phyloP scores from a whole-genome alignment of 2,113 vertebrate genomes.

The Pluvialis apricaria region DNA sequence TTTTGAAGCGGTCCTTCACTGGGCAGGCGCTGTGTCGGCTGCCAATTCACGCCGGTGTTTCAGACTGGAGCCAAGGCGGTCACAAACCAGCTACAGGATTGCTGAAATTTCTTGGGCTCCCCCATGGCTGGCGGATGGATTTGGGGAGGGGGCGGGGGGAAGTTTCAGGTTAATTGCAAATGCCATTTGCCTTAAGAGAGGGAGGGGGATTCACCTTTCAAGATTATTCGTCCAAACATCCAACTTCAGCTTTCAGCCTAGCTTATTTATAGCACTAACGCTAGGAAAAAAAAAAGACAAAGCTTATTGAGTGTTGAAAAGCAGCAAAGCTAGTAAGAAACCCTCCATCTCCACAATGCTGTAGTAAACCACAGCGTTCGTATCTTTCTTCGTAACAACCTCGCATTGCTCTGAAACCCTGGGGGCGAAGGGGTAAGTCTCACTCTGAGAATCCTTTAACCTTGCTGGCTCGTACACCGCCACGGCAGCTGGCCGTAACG shows the following conservation, averaged over 20 bases:
- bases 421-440: background rate
- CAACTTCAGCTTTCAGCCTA: background rate
- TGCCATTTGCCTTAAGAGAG: background rate
- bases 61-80: background rate
- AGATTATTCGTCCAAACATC: background rate
- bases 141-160: fast-evolving
- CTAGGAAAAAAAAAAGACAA: background rate
- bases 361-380: background rate
- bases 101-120: background rate
- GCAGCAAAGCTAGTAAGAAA: background rate
- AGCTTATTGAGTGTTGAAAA: background rate
- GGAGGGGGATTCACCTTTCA: background rate
- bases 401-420: background rate
- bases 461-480: fast-evolving
- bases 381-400: background rate
- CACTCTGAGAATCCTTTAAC: background rate
- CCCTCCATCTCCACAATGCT: background rate
- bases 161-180: background rate
- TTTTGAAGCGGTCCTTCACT: background rate
- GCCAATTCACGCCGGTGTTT: fast-evolving
- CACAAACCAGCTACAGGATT: background rate
- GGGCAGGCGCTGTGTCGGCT: background rate
- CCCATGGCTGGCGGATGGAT: too few species aligned
- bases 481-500: background rate
- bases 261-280: background rate